Evolutionary conservation across 2,888 invertebrate species (phyloP).

Genomic region (Gymnoscelis rufifasciata): DNA sequence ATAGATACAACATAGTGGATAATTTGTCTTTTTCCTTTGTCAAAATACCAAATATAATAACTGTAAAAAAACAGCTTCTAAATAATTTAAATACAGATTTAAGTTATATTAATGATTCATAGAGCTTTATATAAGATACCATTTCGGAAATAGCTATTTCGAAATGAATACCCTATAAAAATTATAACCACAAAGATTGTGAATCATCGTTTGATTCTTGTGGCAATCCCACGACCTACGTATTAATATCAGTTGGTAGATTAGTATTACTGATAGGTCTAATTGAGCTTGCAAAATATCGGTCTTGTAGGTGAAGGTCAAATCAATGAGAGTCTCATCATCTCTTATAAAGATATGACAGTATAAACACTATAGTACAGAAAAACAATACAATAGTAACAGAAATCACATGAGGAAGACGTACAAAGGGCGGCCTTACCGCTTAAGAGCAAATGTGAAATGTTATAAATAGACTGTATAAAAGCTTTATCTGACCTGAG

Average conservation of each 20-base stretch:
- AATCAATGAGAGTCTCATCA: not conserved
- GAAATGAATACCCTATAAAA: slow-evolving; percentile 2
- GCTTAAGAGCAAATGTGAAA: no score
- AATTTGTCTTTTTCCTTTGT: no score
- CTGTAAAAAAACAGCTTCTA: no score
- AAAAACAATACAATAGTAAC: no score
- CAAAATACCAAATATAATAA: no score
- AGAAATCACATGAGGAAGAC: no score
- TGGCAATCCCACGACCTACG: slow-evolving; percentile 23
- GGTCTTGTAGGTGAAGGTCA: slow-evolving; percentile 8
- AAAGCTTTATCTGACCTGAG: no score
- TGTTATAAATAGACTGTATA: no score
- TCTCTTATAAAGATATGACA: no score
- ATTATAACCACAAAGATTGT: slow-evolving; percentile 3
- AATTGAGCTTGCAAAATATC: slow-evolving; percentile 35
- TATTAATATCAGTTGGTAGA: slow-evolving; percentile 35
- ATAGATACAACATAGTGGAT: no score
- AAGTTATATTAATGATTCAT: not conserved
- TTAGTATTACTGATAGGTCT: slow-evolving; percentile 44
- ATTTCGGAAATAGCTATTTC: not conserved
- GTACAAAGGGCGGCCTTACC: no score
- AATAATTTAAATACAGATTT: not conserved
- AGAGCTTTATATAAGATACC: not conserved
- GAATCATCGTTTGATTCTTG: slow-evolving; percentile 22
- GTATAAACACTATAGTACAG: no score